These are phyloP conservation scores for Aplodontia rufa DNA, from an alignment of 2,113 vertebrate genomes.

Conservation along the genomic window DNA sequence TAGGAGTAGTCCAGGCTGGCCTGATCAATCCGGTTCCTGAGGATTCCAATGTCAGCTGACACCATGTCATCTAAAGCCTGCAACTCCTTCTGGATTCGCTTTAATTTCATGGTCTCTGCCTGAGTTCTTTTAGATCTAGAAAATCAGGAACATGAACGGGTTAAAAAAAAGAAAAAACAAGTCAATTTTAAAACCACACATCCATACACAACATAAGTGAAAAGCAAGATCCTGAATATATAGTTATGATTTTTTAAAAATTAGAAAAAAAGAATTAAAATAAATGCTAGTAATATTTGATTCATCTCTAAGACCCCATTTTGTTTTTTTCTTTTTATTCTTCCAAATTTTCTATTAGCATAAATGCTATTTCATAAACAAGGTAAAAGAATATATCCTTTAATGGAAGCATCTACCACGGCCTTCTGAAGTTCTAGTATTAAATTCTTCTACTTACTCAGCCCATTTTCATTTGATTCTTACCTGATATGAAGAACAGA, in stretches of 20 bases:
- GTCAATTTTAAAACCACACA: not conserved
- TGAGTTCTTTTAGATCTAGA: conserved; percentile 95
- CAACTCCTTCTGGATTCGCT: conserved; percentile 94
- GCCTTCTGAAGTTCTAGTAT: not conserved
- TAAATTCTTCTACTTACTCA: not conserved
- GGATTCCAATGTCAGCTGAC: conserved; percentile 94
- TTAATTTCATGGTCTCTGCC: conserved; percentile 94
- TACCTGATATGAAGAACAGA: not conserved
- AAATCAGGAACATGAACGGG: not conserved
- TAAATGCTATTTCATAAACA: not conserved
- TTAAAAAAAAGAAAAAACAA: conserved; percentile 42
- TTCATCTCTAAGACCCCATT: not conserved
- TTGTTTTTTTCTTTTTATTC: not conserved
- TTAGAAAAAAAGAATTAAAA: conserved; percentile 30
- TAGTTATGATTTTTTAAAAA: conserved; percentile 19
- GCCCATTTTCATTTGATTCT: not conserved
- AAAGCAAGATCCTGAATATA: not conserved
- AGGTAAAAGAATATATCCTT: not conserved
- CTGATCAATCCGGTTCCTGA: conserved; percentile 93
- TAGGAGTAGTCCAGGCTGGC: conserved; percentile 93
- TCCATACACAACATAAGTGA: not conserved
- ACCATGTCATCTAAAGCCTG: conserved; percentile 96
- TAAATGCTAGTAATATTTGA: not conserved
- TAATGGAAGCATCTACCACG: not conserved
- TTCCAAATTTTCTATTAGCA: not conserved